Evolutionary conservation across 2,888 invertebrate genomes (phyloP), one percentile per base, ranked within the genome.

Genomic region (Phorcus lineatus): DNA sequence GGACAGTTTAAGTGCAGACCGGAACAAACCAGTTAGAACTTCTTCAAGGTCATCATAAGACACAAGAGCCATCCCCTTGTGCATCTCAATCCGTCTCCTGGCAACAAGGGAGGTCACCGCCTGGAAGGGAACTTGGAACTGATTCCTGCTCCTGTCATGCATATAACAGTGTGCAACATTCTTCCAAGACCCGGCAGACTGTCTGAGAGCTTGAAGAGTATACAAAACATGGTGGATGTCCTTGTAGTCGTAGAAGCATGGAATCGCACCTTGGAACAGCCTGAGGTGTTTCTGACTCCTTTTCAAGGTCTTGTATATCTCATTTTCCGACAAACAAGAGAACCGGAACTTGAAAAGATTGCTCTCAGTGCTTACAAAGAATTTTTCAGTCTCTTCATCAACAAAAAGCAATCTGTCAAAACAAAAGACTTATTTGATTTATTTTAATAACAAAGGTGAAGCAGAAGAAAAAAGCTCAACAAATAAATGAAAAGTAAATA

Each of bases 101-200:
- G 94, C 93, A 77, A 96, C 91, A 83, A 95, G 93, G 53, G 93
- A 90, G 22, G 95, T 92, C 83, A 95, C 95, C 83, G 94, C 91
- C 81, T 93, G 94, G 88, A 95, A 96, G 83, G 94, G 94, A 67
- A 95, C 93, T 90, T 92, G 85, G 80, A 95, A 91, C 86, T 82
- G 91, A 0, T 70, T 52, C 28, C 24, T 57, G 3, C 75, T 52
- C n/a, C 77, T 74, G 24, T 86, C 87, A n/a, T 81, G 75, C n/a
- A 86, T 55, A 83, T 89, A 89, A 47, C 80, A 75, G 1, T 77
- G 79, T 0, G 87, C 85, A 7, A 88, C 82, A 7, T 78, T 79
- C 62, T 82, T 84, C 89, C 88, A 88, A 1, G 80, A 80, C 1
- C 74, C 66, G 13, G 57, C 67, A 17, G 74, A 80, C 40, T 74